phyloP scores from a whole-genome alignment of 64 coral and sea anemone species.

The Actinia equina region DNA sequence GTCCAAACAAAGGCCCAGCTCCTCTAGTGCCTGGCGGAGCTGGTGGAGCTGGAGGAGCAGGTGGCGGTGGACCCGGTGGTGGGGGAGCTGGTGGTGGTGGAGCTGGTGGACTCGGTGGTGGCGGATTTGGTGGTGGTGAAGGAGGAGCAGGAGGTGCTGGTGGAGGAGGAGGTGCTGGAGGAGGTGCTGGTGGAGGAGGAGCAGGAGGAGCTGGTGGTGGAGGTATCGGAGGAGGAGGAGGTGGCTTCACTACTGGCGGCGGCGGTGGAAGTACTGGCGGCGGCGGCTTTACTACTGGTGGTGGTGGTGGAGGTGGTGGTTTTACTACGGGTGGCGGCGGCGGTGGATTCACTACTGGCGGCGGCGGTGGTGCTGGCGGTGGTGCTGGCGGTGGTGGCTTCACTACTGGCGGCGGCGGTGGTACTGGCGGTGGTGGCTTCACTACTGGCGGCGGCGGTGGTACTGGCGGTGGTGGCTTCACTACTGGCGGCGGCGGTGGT shows the following conservation, averaged over 20 bases:
- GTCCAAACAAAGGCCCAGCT: constrained; percentile 22
- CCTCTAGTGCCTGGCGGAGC: background rate
- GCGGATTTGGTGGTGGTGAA: background rate
- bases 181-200: background rate
- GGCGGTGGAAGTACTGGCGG: background rate
- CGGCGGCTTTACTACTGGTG: background rate
- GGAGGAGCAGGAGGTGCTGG: background rate
- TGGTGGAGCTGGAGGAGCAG: constrained; percentile 3
- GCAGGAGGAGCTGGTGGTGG: background rate
- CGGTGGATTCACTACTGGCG: background rate
- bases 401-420: background rate
- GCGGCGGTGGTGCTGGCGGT: background rate
- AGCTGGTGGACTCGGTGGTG: background rate
- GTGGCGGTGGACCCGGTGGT: background rate
- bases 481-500: background rate
- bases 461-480: background rate
- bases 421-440: background rate
- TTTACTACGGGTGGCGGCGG: background rate
- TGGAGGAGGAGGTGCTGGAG: background rate
- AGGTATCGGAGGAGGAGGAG: background rate
- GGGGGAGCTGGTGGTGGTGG: background rate
- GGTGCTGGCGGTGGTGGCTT: background rate
- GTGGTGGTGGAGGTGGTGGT: background rate
- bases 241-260: background rate
- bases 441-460: background rate